These are phyloP conservation scores for Aurelia aurita DNA, from an alignment of 30 jellyfish, hydroid and myxozoan genomes.

Conservation along the genomic window DNA sequence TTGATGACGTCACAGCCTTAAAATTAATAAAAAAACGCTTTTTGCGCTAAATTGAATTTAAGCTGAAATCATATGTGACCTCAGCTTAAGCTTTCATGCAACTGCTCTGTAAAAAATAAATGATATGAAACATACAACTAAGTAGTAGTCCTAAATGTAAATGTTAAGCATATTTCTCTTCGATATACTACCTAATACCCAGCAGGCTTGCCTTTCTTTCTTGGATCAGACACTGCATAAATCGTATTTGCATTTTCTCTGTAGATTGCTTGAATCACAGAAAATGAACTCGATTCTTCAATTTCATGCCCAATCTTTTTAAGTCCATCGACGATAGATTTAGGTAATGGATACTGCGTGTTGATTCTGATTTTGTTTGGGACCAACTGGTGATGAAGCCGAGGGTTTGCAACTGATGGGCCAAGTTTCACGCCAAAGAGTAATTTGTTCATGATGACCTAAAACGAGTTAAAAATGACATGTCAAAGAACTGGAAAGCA, in stretches of 20 bases:
- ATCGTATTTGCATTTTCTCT: slow-evolving; percentile 59
- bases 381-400: slow-evolving; percentile 94
- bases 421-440: slow-evolving; percentile 83
- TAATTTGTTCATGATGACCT: slow-evolving; percentile 84
- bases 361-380: slow-evolving; percentile 80
- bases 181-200: slow-evolving; percentile 66
- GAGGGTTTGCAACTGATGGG: slow-evolving; percentile 79
- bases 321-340: slow-evolving; percentile 67
- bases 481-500: no score
- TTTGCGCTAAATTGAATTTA: no score
- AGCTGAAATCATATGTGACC: no score
- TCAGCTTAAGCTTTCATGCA: no score
- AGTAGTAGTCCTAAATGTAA: no score
- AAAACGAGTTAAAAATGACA: neutral
- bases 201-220: slow-evolving; percentile 86
- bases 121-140: no score
- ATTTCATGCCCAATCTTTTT: slow-evolving; percentile 79
- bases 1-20: no score
- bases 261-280: slow-evolving; percentile 91
- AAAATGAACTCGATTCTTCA: neutral
- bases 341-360: slow-evolving; percentile 28
- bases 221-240: slow-evolving; percentile 92
- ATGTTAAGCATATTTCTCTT: no score
- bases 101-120: no score
- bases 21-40: no score